A percentile compares a stretch with the other conserved stretches of the same genome.
Evolutionary conservation across 2,113 vertebrate genomes (phyloP).

Genomic region (Bujurquina vittata): DNA sequence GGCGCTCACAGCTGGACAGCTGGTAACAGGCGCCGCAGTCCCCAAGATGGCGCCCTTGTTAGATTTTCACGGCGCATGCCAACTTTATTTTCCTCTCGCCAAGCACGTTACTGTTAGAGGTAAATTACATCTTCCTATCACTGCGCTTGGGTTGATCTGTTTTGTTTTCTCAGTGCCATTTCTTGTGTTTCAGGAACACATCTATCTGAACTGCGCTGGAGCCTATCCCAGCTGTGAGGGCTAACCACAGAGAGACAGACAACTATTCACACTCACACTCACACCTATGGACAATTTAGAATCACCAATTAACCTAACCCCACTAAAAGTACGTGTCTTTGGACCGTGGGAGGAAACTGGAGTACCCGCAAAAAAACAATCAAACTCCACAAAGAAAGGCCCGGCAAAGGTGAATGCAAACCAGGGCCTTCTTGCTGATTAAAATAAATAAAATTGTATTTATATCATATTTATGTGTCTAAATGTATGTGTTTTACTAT

Average conservation of each 20-base stretch:
- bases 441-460: not conserved
- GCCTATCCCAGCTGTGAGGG: no score
- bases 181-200: not conserved
- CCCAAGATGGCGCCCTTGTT: conserved; percentile 46
- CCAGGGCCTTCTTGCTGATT: no score
- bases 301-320: no score
- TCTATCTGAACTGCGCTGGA: not conserved
- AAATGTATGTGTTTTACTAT: not conserved
- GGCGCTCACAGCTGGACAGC: not conserved
- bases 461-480: not conserved
- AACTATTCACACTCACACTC: no score
- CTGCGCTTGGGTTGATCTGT: not conserved
- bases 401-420: no score
- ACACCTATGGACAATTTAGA: no score
- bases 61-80: not conserved
- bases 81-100: not conserved
- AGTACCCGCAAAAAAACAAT: no score
- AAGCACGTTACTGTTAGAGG: not conserved
- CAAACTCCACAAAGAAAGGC: no score
- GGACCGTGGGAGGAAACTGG: no score
- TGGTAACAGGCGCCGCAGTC: conserved; percentile 10
- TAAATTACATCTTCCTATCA: not conserved
- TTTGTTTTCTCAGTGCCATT: not conserved
- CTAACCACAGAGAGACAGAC: no score
- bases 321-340: no score